phyloP scores from a whole-genome alignment of 2,888 invertebrate genomes.

The Athrips mouffetella region DNA sequence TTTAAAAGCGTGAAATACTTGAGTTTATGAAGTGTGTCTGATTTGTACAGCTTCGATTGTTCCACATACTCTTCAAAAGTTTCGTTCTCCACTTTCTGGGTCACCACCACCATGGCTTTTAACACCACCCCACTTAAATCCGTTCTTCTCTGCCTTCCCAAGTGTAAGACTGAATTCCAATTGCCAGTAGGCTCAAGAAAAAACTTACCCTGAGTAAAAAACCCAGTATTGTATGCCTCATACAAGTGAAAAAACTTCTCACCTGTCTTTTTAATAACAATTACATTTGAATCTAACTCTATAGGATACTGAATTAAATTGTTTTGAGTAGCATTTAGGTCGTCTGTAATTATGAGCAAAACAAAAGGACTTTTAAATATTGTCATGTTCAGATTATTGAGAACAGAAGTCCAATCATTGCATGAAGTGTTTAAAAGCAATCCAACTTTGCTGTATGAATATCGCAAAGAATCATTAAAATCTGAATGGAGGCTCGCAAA shows the following conservation, averaged over 20 bases:
- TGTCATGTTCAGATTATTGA: slow-evolving; percentile 27
- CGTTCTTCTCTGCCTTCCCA: slow-evolving; percentile 55
- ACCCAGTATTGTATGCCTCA: slow-evolving; percentile 78
- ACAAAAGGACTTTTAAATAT: slow-evolving; percentile 44
- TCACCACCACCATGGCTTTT: slow-evolving; percentile 72
- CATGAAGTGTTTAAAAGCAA: slow-evolving; percentile 50
- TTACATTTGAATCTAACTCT: slow-evolving; percentile 69
- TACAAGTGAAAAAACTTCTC: slow-evolving; percentile 43
- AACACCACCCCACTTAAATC: slow-evolving; percentile 77
- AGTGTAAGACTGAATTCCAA: slow-evolving; percentile 53
- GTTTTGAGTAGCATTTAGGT: slow-evolving; percentile 35
- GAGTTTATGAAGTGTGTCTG: slow-evolving; percentile 81
- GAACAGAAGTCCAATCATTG: slow-evolving; percentile 40
- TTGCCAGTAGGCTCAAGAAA: slow-evolving; percentile 66
- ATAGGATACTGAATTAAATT: slow-evolving; percentile 50
- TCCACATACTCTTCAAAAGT: slow-evolving; percentile 73
- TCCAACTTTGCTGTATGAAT: slow-evolving; percentile 38
- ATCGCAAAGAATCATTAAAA: slow-evolving; percentile 21
- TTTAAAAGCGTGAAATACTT: slow-evolving; percentile 77
- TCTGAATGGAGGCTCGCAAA: slow-evolving; percentile 25
- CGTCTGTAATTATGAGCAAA: slow-evolving; percentile 55
- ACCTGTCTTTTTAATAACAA: slow-evolving; percentile 38
- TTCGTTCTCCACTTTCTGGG: slow-evolving; percentile 51
- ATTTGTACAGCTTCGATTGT: slow-evolving; percentile 66
- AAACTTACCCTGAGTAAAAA: slow-evolving; percentile 68